Evolutionary conservation across 2,888 invertebrate genomes (phyloP).

Genomic region (Nomada goodeniana): DNA sequence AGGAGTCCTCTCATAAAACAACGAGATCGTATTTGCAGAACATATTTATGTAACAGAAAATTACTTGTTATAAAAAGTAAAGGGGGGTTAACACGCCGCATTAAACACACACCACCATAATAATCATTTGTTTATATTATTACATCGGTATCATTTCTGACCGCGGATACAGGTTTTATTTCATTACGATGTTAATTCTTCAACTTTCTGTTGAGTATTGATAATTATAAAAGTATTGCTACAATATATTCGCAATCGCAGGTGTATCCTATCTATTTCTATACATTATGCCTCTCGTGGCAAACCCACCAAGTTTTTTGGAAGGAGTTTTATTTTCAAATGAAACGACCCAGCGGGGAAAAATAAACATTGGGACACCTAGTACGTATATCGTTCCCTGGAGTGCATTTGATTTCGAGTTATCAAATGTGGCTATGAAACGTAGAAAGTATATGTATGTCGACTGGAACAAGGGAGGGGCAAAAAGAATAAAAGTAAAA

Average conservation of each 20-base stretch:
- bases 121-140: too few relatives aligned
- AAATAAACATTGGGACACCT: slow-evolving; percentile 37
- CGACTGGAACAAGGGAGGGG: neutral
- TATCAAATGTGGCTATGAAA: slow-evolving; percentile 45
- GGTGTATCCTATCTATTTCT: neutral
- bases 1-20: too few relatives aligned
- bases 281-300: slow-evolving; percentile 2
- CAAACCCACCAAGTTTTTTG: slow-evolving; percentile 28
- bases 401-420: slow-evolving; percentile 69
- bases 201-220: too few relatives aligned
- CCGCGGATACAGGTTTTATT: too few relatives aligned
- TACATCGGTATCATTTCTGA: too few relatives aligned
- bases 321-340: slow-evolving; percentile 43
- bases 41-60: too few relatives aligned
- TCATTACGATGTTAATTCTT: too few relatives aligned
- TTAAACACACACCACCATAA: too few relatives aligned
- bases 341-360: slow-evolving; percentile 42
- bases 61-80: too few relatives aligned
- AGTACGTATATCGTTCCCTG: slow-evolving; percentile 57
- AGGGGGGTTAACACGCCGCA: too few relatives aligned
- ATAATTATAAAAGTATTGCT: neutral
- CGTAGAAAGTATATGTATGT: slow-evolving; percentile 29
- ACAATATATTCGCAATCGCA: neutral
- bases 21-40: too few relatives aligned
- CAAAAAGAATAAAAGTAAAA: too few relatives aligned